These are phyloP conservation scores for Sebastes vulpes DNA, from an alignment of 2,797 vertebrate genomes.

Conservation along the genomic window DNA sequence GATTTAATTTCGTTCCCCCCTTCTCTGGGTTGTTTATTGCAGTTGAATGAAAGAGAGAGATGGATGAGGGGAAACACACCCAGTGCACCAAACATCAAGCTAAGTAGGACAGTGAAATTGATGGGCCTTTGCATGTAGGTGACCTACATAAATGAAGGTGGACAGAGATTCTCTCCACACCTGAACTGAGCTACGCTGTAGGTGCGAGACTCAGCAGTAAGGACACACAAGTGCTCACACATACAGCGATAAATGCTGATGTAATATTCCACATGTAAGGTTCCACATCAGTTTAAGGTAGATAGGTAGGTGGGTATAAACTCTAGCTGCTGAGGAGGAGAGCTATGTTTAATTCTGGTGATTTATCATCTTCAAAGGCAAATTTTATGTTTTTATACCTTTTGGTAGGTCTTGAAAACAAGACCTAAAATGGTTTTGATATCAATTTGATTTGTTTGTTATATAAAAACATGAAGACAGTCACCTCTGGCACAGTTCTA, in stretches of 20 bases:
- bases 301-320: too few relatives aligned
- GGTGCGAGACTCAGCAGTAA: conserved; percentile 42
- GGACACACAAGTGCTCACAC: conserved; percentile 13
- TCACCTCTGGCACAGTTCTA: too few relatives aligned
- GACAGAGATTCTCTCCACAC: conserved; percentile 63
- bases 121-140: conserved; percentile 75
- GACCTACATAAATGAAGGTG: conserved; percentile 76
- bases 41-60: neutral
- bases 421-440: too few relatives aligned
- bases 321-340: too few relatives aligned
- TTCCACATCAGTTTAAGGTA: too few relatives aligned
- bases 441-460: too few relatives aligned
- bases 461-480: too few relatives aligned
- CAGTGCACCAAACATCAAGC: conserved; percentile 33
- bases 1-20: conserved; percentile 43
- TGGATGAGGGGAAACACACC: neutral
- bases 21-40: conserved; percentile 31
- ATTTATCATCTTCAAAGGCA: too few relatives aligned
- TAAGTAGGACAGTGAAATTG: conserved; percentile 80
- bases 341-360: too few relatives aligned
- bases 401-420: too few relatives aligned
- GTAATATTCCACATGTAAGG: conserved; percentile 6
- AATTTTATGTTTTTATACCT: too few relatives aligned
- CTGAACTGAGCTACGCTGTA: conserved; percentile 23
- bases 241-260: conserved; percentile 33